These are phyloP conservation scores for Nysson spinosus DNA, from an alignment of 2,888 invertebrate species.

Conservation along the genomic window DNA sequence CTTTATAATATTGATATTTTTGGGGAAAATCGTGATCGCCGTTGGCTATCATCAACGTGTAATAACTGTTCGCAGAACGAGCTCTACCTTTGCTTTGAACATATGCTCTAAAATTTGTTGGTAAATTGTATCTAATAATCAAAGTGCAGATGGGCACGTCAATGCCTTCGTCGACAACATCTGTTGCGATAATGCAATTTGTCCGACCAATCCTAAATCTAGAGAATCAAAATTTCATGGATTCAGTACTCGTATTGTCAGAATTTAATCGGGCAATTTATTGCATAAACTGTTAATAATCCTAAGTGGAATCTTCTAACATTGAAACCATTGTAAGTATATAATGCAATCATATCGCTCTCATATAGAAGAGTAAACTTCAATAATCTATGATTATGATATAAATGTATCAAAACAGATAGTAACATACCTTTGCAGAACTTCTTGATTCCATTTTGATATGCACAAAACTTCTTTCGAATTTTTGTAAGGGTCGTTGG, in stretches of 20 bases:
- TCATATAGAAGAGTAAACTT: too few relatives aligned
- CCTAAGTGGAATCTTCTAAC: too few relatives aligned
- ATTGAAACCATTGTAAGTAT: too few relatives aligned
- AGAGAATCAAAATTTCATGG: constrained; percentile 7
- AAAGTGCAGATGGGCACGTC: constrained; percentile 91
- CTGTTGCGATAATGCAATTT: constrained; percentile 86
- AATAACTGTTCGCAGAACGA: constrained; percentile 82
- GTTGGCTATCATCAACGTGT: constrained; percentile 79
- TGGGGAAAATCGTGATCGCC: constrained; percentile 66
- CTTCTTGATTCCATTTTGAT: constrained; percentile 80
- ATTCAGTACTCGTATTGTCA: too few relatives aligned
- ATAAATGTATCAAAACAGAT: constrained; percentile 1
- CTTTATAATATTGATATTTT: constrained; percentile 71
- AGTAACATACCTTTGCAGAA: constrained; percentile 76
- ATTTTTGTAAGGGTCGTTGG: constrained; percentile 80
- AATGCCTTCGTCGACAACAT: constrained; percentile 93
- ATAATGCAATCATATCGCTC: too few relatives aligned
- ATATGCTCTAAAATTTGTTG: constrained; percentile 88
- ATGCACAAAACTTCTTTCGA: constrained; percentile 80
- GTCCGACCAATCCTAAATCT: constrained; percentile 81
- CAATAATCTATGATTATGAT: too few relatives aligned
- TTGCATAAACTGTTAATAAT: too few relatives aligned
- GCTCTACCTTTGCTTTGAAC: constrained; percentile 95
- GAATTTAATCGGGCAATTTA: too few relatives aligned
- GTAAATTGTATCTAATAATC: constrained; percentile 86